phyloP scores from a whole-genome alignment of 2,113 vertebrate species.

The Caranx melampygus region DNA sequence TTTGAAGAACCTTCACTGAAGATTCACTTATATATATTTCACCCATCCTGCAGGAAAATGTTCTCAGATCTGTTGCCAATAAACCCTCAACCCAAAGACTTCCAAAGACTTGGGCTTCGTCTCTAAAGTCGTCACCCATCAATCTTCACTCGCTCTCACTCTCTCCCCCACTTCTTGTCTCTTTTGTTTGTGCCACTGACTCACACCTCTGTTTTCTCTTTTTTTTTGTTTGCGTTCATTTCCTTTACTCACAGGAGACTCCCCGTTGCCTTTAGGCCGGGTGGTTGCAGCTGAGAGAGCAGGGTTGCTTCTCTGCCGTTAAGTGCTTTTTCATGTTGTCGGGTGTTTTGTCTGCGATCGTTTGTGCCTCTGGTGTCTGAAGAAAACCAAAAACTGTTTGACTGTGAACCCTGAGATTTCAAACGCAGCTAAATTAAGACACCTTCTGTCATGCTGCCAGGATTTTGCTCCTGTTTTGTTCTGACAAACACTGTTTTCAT shows the following conservation, averaged over 20 bases:
- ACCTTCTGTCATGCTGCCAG: constrained; percentile 23
- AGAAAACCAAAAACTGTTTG: constrained; percentile 31
- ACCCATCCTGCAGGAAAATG: constrained; percentile 12
- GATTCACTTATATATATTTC: not conserved
- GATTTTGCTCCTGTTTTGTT: constrained; percentile 23
- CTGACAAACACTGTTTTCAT: not conserved
- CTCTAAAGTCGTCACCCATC: constrained; percentile 27
- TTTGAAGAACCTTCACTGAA: not conserved
- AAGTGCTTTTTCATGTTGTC: constrained; percentile 67
- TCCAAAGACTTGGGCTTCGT: not conserved
- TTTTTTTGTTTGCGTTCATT: constrained; percentile 52
- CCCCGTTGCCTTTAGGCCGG: constrained; percentile 36
- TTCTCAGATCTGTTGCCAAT: constrained; percentile 33
- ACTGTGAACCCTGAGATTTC: constrained; percentile 41
- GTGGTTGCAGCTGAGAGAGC: constrained; percentile 25
- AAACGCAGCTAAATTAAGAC: constrained; percentile 54
- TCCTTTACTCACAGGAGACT: constrained; percentile 33
- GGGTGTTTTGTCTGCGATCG: constrained; percentile 42
- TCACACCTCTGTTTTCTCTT: constrained; percentile 26
- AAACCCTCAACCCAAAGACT: not conserved
- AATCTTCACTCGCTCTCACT: constrained; percentile 2
- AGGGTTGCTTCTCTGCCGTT: not conserved
- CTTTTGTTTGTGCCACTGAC: not conserved
- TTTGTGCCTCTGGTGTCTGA: constrained; percentile 46
- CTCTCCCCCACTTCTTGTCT: not conserved